A percentile compares a stretch with the other conserved stretches of the same genome.
Conservation (phyloP, 2,113 vertebrate species). For the Podilymbus podiceps region DNA sequence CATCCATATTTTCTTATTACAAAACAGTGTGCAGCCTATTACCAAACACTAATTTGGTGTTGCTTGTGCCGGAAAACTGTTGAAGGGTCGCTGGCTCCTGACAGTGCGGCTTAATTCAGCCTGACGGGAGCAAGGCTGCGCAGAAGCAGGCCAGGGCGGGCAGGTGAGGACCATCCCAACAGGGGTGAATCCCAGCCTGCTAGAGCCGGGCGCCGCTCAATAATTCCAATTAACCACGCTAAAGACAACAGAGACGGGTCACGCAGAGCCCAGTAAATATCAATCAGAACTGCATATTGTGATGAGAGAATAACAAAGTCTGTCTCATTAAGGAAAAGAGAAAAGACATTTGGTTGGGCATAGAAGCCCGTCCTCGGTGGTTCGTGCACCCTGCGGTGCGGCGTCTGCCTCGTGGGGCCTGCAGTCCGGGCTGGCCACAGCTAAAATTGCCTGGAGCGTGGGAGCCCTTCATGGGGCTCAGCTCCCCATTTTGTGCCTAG, state of each 20-base stretch:
- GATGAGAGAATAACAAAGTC: not conserved
- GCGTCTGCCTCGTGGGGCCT: not conserved
- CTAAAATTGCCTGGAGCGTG: not conserved
- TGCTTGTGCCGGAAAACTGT: slow-evolving; percentile 29
- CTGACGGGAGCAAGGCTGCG: not conserved
- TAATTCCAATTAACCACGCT: slow-evolving; percentile 38
- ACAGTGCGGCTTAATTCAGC: not conserved
- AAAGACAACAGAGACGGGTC: not conserved
- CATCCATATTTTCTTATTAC: slow-evolving; percentile 68
- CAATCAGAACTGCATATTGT: not conserved
- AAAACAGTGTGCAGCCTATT: slow-evolving; percentile 68
- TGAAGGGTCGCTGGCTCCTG: slow-evolving; percentile 26
- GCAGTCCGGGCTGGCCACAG: not conserved
- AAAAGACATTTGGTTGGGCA: not conserved
- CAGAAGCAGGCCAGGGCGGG: not conserved
- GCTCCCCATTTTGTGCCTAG: accelerated
- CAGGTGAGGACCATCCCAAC: slow-evolving; percentile 23
- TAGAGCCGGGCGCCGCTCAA: accelerated
- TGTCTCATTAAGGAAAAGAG: not conserved
- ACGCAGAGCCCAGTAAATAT: not conserved
- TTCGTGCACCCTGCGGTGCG: not conserved
- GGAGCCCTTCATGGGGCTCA: accelerated
- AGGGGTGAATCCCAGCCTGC: not conserved
- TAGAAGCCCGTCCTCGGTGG: not conserved
- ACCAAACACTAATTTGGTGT: slow-evolving; percentile 39